Evolutionary conservation across 2,113 vertebrate species (phyloP).

Genomic region (Podiceps cristatus): DNA sequence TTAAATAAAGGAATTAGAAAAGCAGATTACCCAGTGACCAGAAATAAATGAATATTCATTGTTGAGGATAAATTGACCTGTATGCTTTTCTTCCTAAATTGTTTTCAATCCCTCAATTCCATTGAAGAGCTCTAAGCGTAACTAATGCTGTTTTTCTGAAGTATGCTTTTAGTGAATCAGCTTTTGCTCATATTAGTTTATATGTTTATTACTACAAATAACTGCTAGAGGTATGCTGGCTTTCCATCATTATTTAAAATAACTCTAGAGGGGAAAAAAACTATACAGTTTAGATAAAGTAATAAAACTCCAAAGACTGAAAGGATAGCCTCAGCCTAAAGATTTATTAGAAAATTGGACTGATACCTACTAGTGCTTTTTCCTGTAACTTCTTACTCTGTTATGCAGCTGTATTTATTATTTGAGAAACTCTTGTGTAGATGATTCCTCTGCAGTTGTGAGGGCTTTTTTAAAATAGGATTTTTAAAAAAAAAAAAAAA

Average conservation of each 20-base stretch:
- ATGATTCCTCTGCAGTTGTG: neutral
- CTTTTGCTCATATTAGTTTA: neutral
- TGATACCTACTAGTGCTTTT: neutral
- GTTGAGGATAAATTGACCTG: constrained; percentile 27
- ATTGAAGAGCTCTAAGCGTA: neutral
- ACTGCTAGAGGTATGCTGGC: neutral
- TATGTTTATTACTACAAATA: neutral
- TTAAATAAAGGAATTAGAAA: constrained; percentile 24
- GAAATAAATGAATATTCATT: constrained; percentile 47
- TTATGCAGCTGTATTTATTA: constrained; percentile 1
- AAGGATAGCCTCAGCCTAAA: neutral
- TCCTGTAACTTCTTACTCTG: neutral
- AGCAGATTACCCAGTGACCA: constrained; percentile 20
- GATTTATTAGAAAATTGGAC: neutral
- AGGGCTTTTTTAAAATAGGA: neutral
- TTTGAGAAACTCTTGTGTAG: neutral
- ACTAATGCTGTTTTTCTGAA: constrained; percentile 14
- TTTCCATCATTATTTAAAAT: neutral
- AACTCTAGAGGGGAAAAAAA: neutral
- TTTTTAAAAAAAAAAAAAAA: neutral
- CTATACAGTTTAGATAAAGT: neutral
- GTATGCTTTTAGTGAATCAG: neutral
- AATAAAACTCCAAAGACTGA: neutral
- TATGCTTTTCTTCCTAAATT: constrained; percentile 22
- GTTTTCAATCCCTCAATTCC: neutral